Base-by-base conservation (phyloP, 23 tunicate species). In the Clavelina lepadiformis region DNA sequence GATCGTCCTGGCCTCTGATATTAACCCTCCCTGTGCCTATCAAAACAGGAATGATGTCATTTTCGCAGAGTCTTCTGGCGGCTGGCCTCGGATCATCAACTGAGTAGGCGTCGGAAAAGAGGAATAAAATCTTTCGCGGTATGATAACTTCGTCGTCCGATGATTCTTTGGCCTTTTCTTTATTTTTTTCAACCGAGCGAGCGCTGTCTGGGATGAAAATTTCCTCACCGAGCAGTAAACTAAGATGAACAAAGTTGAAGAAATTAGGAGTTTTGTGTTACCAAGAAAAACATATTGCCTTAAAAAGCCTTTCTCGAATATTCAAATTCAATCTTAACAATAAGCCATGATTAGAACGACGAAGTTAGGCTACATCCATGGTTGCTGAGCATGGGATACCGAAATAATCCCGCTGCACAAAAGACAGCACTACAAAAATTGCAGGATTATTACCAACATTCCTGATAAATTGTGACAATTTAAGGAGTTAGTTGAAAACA, bases 51-150 rank as follows among this genome's bases (percentile, higher is more conserved):
- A 87, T 55, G 45, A 87, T 87, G 57, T 87, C 64, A 38, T 46
- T 61, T 53, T 87, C 81, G 67, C 96, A 87, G 32, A 87, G 72
- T 67, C 96, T 36, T 64, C 81, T 59, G 2, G 87, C 86, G 11
- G 96, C 82, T 20, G 65, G 87, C 54, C 57, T 67, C 0, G 80
- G 81, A 30, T 87, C 73, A 35, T 87, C 96, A 36, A 79, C 74
- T 29, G 96, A 79, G 27, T 35, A 38, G 2, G 81, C 96, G 69
- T 87, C 96, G 35, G 91, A 63, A 1, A 87, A 65, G 23, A 87
- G 20, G 58, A 87, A 87, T 11, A 87, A 32, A 20, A 80, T 60
- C 54, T 76, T 73, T 49, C 78, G 63, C 3, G 80, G 83, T 25
- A 65, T 65, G 22, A 19, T 38, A 19, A 49, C 7, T 2, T 23